Conservation (phyloP, 2,113 vertebrate species). For the Lucifuga dentata region DNA sequence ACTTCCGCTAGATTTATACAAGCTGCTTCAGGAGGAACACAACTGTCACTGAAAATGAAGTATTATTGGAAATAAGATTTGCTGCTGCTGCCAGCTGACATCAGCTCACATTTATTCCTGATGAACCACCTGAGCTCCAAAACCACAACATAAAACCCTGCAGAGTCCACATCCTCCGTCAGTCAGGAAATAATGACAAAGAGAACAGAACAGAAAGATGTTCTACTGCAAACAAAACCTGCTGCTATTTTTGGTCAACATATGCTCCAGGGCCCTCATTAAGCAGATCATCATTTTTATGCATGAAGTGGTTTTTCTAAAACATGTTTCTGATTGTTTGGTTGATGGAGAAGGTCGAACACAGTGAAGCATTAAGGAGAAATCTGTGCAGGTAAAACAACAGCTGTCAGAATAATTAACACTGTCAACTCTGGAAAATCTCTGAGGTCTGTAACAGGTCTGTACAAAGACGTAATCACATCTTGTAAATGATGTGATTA, state of each 20-base stretch:
- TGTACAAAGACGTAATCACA: too few species aligned
- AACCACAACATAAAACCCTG: background rate
- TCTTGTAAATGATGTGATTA: too few species aligned
- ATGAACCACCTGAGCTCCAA: slow-evolving; percentile 28
- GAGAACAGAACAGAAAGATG: background rate
- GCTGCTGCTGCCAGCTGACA: slow-evolving; percentile 3
- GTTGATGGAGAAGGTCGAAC: background rate
- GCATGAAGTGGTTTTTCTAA: background rate
- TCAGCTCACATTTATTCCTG: background rate
- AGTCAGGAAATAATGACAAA: background rate
- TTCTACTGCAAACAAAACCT: background rate
- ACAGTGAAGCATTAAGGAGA: background rate
- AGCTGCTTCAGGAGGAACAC: background rate
- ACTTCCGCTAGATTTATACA: background rate
- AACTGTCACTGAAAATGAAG: too few species aligned
- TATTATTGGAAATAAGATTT: background rate
- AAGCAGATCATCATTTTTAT: slow-evolving; percentile 15
- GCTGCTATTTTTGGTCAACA: background rate
- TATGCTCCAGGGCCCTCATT: slow-evolving; percentile 25
- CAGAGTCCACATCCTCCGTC: slow-evolving; percentile 23
- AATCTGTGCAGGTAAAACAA: background rate
- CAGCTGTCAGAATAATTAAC: slow-evolving; percentile 24
- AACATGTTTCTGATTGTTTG: background rate
- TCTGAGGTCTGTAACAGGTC: background rate
- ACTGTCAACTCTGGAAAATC: background rate